Conservation (phyloP, 1,140 invertebrate genomes). For the Leguminivora glycinivorella region DNA sequence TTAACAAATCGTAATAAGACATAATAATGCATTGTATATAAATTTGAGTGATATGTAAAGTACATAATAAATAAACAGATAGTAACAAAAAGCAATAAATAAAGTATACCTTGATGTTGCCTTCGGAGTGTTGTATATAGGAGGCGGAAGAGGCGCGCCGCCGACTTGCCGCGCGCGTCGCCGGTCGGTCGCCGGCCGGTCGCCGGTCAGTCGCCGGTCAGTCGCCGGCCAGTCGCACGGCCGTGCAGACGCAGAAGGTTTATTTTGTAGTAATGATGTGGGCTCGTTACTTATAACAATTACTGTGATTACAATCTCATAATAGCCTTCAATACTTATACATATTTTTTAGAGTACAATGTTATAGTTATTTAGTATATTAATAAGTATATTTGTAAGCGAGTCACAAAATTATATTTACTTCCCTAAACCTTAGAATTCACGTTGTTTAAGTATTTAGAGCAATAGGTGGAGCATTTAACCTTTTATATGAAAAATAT, state of each 20-base stretch:
- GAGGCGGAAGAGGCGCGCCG: constrained; percentile 9
- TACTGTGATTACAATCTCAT: constrained; percentile 79
- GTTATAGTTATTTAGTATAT: constrained; percentile 78
- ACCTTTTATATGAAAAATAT: constrained; percentile 70
- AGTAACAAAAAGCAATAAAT: constrained; percentile 78
- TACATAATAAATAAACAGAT: constrained; percentile 69
- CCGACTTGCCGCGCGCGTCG: not conserved
- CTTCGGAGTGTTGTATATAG: constrained; percentile 70
- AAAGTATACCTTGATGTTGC: constrained; percentile 78
- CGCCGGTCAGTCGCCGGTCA: not conserved
- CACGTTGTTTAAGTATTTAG: constrained; percentile 73
- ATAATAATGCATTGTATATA: constrained; percentile 67
- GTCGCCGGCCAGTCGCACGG: not conserved
- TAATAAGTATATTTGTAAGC: constrained; percentile 70
- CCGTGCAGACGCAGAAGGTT: constrained; percentile 51
- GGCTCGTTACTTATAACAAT: constrained; percentile 75
- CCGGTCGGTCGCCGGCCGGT: not conserved
- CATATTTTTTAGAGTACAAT: constrained; percentile 79
- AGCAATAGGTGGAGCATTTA: constrained; percentile 73
- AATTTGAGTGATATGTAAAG: constrained; percentile 73
- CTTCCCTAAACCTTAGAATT: constrained; percentile 69
- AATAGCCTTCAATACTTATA: constrained; percentile 78
- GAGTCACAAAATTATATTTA: constrained; percentile 77
- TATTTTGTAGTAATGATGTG: constrained; percentile 73
- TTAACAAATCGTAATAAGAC: constrained; percentile 44